These are phyloP conservation scores for Argynnis bischoffii DNA, from an alignment of 2,888 invertebrate genomes.

Conservation along the genomic window DNA sequence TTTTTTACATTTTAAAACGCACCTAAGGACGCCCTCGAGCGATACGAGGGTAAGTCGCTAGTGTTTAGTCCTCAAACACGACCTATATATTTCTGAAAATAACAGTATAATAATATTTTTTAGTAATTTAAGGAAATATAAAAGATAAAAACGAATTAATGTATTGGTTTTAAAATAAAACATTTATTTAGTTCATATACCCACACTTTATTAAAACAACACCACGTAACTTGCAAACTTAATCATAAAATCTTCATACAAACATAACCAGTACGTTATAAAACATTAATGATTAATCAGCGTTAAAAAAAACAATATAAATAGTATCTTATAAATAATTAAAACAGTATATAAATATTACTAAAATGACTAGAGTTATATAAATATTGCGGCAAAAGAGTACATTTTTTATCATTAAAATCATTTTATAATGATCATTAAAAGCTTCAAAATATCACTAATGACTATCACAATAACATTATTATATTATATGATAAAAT, in stretches of 20 bases:
- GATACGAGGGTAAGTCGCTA: no score
- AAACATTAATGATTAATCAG: background rate
- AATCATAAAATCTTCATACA: conserved; percentile 6
- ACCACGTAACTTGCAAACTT: conserved; percentile 27
- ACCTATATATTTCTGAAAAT: no score
- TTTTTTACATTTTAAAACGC: no score
- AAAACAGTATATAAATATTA: conserved; percentile 5
- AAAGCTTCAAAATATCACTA: conserved; percentile 67
- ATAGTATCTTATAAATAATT: background rate
- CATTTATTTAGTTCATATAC: conserved; percentile 73
- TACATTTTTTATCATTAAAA: conserved; percentile 25
- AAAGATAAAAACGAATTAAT: background rate
- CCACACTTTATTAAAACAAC: conserved; percentile 77
- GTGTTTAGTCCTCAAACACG: no score
- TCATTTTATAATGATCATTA: conserved; percentile 36
- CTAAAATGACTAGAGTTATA: conserved; percentile 4
- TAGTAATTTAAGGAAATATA: no score
- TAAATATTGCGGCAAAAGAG: conserved; percentile 8
- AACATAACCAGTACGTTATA: conserved; percentile 5
- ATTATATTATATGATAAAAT: conserved; percentile 31
- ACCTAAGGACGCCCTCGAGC: no score
- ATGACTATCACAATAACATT: conserved; percentile 58
- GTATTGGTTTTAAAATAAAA: conserved; percentile 48
- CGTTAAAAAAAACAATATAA: conserved; percentile 4
- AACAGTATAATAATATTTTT: no score